Evolutionary conservation across 2,888 invertebrate species (phyloP).

Genomic region (Leptodirus hochenwartii): DNA sequence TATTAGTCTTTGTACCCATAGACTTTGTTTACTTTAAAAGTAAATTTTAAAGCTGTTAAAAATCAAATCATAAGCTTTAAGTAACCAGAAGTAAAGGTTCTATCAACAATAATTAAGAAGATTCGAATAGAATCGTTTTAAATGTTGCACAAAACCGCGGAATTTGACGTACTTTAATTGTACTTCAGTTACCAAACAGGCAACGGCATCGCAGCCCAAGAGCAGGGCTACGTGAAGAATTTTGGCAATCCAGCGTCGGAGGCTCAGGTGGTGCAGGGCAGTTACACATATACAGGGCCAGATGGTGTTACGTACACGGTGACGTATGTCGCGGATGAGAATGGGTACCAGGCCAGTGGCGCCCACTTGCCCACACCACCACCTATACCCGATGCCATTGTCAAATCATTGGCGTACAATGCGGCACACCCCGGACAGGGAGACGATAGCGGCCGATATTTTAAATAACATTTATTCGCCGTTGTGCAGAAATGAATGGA

Average conservation of each 20-base stretch:
- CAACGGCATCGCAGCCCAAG: slow-evolving; percentile 52
- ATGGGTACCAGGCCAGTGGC: slow-evolving; percentile 58
- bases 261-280: slow-evolving; percentile 33
- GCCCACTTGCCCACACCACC: slow-evolving; percentile 63
- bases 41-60: no score
- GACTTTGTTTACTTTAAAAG: no score
- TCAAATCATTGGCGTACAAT: slow-evolving; percentile 13
- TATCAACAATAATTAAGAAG: no score
- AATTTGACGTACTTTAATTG: no score
- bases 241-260: slow-evolving; percentile 21
- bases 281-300: slow-evolving; percentile 37
- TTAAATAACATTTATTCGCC: no score
- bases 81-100: no score
- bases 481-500: no score
- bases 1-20: no score
- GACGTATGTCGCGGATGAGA: slow-evolving; percentile 60
- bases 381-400: slow-evolving; percentile 29
- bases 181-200: slow-evolving; percentile 44
- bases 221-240: slow-evolving; percentile 30
- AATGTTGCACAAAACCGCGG: no score
- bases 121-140: no score
- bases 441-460: background rate
- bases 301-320: slow-evolving; percentile 37
- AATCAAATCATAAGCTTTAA: no score
- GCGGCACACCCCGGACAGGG: slow-evolving; percentile 12